These are phyloP conservation scores for Sebastes fasciatus DNA, from an alignment of 2,113 vertebrate species.

Conservation along the genomic window DNA sequence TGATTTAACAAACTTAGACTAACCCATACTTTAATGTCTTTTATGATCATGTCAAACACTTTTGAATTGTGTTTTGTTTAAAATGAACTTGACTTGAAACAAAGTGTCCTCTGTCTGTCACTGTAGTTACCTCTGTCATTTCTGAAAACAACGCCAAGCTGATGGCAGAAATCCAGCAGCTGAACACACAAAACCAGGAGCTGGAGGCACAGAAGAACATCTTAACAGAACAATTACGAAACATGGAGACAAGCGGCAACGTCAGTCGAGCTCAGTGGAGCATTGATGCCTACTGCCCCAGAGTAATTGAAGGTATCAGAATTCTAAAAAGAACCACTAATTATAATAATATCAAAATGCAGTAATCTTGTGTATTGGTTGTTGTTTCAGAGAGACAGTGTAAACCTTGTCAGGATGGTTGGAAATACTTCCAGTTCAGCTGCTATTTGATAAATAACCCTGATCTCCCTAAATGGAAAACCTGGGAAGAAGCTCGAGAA, in stretches of 20 bases:
- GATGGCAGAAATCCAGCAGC: not conserved
- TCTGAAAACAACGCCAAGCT: not conserved
- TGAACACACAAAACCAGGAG: not conserved
- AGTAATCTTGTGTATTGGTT: not conserved
- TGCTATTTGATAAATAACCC: accelerated
- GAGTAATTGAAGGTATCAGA: not conserved
- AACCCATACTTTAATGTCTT: not conserved
- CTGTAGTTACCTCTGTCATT: conserved; percentile 4
- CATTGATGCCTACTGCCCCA: too few species aligned
- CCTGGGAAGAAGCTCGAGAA: conserved; percentile 7
- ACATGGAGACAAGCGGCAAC: too few species aligned
- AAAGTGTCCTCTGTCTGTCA: not conserved
- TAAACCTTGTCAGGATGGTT: not conserved
- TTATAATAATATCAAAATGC: not conserved
- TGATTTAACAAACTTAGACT: too few species aligned
- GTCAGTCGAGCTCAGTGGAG: too few species aligned
- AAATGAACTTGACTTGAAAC: not conserved
- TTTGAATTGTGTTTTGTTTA: not conserved
- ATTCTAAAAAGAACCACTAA: not conserved
- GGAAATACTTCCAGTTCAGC: accelerated
- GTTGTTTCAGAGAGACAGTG: not conserved
- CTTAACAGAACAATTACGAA: not conserved
- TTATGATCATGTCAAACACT: not conserved
- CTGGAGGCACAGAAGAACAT: not conserved
- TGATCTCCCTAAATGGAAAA: accelerated